phyloP scores from a whole-genome alignment of 2,113 vertebrate species.

The Indicator maculatus region DNA sequence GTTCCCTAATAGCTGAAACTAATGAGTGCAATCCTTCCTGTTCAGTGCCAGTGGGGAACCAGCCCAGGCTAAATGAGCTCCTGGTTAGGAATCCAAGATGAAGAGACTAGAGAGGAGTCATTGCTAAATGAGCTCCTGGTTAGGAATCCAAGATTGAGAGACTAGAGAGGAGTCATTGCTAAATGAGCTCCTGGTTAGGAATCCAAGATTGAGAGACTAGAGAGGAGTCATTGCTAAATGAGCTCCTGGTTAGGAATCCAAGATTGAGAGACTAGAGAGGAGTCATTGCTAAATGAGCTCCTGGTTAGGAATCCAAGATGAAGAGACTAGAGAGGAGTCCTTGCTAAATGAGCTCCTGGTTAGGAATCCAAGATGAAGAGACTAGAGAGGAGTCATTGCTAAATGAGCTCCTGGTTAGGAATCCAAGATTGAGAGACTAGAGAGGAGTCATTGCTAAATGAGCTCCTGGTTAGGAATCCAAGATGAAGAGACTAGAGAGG shows the following conservation, averaged over 20 bases:
- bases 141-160: conserved; percentile 64
- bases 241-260: conserved; percentile 58
- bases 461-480: conserved; percentile 58
- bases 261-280: conserved; percentile 61
- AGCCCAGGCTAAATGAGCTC: conserved; percentile 58
- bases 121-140: conserved; percentile 62
- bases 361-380: conserved; percentile 64
- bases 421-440: conserved; percentile 65
- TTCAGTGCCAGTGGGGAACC: conserved; percentile 50
- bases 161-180: conserved; percentile 64
- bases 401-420: conserved; percentile 54
- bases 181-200: conserved; percentile 54
- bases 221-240: conserved; percentile 63
- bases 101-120: conserved; percentile 60
- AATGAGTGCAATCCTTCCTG: neutral
- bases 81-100: conserved; percentile 60
- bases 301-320: conserved; percentile 60
- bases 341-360: conserved; percentile 62
- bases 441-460: conserved; percentile 63
- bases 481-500: conserved; percentile 61
- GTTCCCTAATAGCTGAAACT: conserved; percentile 31
- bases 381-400: conserved; percentile 64
- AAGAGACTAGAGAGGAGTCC: conserved; percentile 59
- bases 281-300: conserved; percentile 68
- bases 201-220: conserved; percentile 65